These are phyloP conservation scores for Drosophila quadrilineata DNA, from an alignment of 1,140 invertebrate genomes.

Conservation along the genomic window DNA sequence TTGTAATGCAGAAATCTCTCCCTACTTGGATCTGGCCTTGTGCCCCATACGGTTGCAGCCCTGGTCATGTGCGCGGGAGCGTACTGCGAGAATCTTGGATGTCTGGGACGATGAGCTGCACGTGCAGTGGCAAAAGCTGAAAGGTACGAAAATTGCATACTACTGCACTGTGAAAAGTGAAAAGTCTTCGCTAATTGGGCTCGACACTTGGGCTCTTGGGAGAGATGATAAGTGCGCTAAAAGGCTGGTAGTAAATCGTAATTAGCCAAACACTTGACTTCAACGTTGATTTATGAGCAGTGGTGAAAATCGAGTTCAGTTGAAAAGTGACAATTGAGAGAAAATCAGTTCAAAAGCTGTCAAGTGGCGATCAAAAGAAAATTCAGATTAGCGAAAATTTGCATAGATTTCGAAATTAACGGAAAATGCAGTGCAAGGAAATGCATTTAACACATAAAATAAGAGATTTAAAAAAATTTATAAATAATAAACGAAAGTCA, in stretches of 20 bases:
- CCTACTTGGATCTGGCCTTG: constrained; percentile 71
- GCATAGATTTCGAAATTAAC: too few relatives aligned
- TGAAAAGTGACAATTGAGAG: constrained; percentile 20
- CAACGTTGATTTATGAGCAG: constrained; percentile 33
- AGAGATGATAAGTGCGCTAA: too few relatives aligned
- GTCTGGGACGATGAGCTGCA: constrained; percentile 66
- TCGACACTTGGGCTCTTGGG: background rate
- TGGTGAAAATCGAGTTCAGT: constrained; percentile 24
- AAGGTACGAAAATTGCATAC: too few relatives aligned
- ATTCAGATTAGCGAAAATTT: too few relatives aligned
- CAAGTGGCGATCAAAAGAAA: too few relatives aligned
- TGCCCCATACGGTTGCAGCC: constrained; percentile 72
- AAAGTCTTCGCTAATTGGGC: constrained; percentile 34
- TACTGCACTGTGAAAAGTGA: constrained; percentile 10
- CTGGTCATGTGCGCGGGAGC: constrained; percentile 73
- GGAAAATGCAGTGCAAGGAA: too few relatives aligned
- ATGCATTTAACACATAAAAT: too few relatives aligned
- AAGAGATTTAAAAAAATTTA: too few relatives aligned
- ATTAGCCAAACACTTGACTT: too few relatives aligned
- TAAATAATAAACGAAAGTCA: background rate
- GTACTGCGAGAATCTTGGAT: constrained; percentile 68
- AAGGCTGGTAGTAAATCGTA: too few relatives aligned
- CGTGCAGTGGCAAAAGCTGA: constrained; percentile 73
- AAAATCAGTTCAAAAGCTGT: too few relatives aligned
- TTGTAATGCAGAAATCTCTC: constrained; percentile 68